phyloP scores from a whole-genome alignment of 2,797 vertebrate genomes.

The Craterocephalus amniculus region DNA sequence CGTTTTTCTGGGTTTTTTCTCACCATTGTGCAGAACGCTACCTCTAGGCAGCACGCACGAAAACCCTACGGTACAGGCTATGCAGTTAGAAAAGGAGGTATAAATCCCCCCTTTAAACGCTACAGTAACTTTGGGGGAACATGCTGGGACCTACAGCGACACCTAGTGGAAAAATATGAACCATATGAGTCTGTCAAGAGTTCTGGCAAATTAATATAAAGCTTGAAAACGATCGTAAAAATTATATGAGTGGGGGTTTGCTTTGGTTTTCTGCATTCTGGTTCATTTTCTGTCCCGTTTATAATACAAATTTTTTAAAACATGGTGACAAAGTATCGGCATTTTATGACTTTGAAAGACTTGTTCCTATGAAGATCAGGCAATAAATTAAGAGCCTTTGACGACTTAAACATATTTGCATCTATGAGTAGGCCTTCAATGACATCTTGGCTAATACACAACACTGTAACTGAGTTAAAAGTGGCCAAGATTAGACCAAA shows the following conservation, averaged over 20 bases:
- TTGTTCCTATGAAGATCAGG: neutral
- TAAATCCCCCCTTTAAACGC: neutral
- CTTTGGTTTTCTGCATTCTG: neutral
- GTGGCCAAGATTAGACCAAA: neutral
- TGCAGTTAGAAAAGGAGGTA: neutral
- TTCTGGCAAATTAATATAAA: neutral
- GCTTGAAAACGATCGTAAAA: neutral
- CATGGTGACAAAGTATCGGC: neutral
- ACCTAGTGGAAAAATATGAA: conserved; percentile 49
- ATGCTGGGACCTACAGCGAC: conserved; percentile 39
- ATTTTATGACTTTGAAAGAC: neutral
- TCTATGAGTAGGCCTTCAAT: neutral
- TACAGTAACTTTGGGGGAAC: neutral
- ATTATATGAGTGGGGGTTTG: neutral
- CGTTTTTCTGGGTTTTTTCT: neutral
- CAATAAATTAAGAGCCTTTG: neutral
- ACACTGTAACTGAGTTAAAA: neutral
- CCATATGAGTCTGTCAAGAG: neutral
- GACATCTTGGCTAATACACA: neutral
- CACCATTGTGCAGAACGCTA: no score
- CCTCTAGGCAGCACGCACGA: neutral
- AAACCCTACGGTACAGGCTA: neutral
- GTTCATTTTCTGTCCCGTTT: neutral
- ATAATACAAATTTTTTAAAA: neutral
- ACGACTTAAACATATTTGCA: neutral